phyloP scores from a whole-genome alignment of 2,113 vertebrate species.

The Daboia siamensis region DNA sequence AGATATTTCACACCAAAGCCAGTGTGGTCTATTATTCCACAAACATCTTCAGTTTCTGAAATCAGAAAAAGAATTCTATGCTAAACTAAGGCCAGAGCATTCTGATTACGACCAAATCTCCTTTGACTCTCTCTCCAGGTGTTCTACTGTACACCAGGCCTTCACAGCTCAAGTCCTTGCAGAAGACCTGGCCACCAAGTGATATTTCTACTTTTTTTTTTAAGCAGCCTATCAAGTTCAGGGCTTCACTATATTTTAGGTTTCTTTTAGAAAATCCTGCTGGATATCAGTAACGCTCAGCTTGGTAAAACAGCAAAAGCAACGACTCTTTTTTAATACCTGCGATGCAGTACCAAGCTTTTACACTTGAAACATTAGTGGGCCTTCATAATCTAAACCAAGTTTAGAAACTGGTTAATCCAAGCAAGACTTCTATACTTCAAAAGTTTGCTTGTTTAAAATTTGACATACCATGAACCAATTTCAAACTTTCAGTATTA shows the following conservation, averaged over 20 bases:
- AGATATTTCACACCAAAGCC: conserved; percentile 40
- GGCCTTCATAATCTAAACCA: background rate
- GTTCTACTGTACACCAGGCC: background rate
- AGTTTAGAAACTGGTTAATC: background rate
- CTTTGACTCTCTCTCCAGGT: background rate
- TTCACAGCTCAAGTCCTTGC: background rate
- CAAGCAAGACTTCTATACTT: background rate
- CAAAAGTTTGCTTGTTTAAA: background rate
- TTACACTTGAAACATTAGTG: background rate
- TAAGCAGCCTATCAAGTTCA: background rate
- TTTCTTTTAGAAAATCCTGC: background rate
- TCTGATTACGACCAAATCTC: background rate
- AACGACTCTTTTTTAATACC: background rate
- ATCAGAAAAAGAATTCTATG: background rate
- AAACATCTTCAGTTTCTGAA: conserved; percentile 17
- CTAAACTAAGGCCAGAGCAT: background rate
- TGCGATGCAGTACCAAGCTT: background rate
- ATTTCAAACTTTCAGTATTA: background rate
- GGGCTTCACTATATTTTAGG: background rate
- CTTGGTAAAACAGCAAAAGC: background rate
- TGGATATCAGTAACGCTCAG: background rate
- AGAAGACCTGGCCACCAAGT: background rate
- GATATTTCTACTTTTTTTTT: background rate
- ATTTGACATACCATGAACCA: background rate
- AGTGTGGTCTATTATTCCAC: conserved; percentile 49